These are phyloP conservation scores for Lepidocolaptes lacrymiger DNA, from an alignment of 2,797 vertebrate species.

Conservation along the genomic window DNA sequence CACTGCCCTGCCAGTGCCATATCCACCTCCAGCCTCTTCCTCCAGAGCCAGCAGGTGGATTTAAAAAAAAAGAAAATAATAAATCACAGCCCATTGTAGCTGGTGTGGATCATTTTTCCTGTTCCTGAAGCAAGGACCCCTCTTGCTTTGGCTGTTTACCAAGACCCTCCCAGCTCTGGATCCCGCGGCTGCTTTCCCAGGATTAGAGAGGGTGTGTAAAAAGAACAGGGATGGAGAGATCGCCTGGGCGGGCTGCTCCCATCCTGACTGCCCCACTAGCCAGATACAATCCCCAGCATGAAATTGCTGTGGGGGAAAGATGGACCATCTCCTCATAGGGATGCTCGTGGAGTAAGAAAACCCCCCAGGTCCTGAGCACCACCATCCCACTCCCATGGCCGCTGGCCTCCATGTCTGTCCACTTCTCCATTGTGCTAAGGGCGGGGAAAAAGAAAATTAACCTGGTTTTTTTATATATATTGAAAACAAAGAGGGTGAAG, in stretches of 20 bases:
- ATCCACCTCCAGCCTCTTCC: neutral
- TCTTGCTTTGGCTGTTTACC: neutral
- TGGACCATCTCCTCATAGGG: neutral
- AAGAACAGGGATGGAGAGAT: neutral
- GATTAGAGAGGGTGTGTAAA: neutral
- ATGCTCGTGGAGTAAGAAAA: neutral
- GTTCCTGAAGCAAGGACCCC: neutral
- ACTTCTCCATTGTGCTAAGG: neutral
- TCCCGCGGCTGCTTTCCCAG: neutral
- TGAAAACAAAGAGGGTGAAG: neutral
- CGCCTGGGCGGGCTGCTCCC: neutral
- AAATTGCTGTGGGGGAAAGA: neutral
- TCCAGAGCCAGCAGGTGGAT: neutral
- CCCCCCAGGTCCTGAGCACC: neutral
- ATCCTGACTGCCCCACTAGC: neutral
- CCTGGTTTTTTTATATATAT: too few species aligned
- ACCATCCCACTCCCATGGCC: neutral
- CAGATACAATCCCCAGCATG: rapidly evolving
- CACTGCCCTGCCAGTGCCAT: rapidly evolving
- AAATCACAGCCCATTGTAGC: neutral
- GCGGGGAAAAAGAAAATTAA: neutral
- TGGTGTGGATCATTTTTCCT: neutral
- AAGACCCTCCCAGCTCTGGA: neutral
- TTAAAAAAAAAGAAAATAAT: neutral
- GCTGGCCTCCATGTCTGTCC: rapidly evolving